phyloP scores from a whole-genome alignment of 1,140 invertebrate species.

The Euwallacea fornicatus region DNA sequence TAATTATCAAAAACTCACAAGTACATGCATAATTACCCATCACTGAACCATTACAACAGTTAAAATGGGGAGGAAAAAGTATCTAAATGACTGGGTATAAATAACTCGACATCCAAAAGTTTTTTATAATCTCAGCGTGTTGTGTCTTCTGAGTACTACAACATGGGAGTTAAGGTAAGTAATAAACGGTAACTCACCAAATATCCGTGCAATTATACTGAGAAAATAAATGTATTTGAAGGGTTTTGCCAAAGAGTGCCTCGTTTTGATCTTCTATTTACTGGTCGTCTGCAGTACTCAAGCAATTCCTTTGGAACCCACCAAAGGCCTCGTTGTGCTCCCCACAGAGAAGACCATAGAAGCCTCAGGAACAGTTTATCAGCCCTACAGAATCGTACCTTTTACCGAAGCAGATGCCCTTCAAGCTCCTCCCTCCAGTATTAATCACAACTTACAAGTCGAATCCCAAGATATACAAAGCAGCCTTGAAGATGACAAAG shows the following conservation, averaged over 20 bases:
- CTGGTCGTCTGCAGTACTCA: no score
- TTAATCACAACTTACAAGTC: neutral
- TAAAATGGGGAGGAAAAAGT: no score
- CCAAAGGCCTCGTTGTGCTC: constrained; percentile 3
- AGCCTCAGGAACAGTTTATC: constrained; percentile 2
- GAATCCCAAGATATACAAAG: neutral
- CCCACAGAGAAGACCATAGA: neutral
- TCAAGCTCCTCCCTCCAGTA: neutral
- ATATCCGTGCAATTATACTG: no score
- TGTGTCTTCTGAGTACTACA: neutral
- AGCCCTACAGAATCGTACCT: constrained; percentile 8
- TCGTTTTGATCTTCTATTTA: no score
- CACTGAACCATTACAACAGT: no score
- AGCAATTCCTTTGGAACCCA: neutral
- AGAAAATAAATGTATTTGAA: no score
- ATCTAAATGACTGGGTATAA: no score
- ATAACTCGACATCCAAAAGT: no score
- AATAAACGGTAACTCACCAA: neutral
- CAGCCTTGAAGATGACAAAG: constrained; percentile 14
- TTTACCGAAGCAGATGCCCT: constrained; percentile 7
- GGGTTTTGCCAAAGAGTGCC: no score
- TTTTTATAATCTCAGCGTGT: constrained; percentile 20
- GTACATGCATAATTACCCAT: no score
- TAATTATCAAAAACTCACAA: no score
- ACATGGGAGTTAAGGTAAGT: constrained; percentile 30